Conservation (phyloP, 2,797 vertebrate species). For the Acanthis flammea region DNA sequence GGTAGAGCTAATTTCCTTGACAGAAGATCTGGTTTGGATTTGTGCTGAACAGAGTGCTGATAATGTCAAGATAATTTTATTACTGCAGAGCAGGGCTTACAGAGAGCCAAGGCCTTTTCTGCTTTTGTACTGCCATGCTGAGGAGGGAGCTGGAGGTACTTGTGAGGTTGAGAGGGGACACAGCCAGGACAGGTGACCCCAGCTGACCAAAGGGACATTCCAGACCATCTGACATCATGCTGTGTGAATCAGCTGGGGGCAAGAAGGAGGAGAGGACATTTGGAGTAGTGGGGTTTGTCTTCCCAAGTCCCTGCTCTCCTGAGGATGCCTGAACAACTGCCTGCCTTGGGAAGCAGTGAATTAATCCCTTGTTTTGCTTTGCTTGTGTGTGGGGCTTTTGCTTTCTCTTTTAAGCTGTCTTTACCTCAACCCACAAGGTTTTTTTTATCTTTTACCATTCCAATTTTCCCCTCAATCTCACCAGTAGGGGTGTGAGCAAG, state of each 20-base stretch:
- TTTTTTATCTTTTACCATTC: background rate
- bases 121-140: background rate
- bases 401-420: background rate
- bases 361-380: background rate
- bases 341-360: background rate
- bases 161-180: fast-evolving
- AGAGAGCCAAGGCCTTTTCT: background rate
- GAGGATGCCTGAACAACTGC: background rate
- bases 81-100: background rate
- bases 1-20: background rate
- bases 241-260: fast-evolving
- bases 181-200: background rate
- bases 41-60: background rate
- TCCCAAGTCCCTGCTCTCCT: background rate
- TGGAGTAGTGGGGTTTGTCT: background rate
- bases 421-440: background rate
- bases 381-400: background rate
- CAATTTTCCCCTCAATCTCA: background rate
- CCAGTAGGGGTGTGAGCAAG: fast-evolving
- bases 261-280: background rate
- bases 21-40: background rate
- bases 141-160: fast-evolving
- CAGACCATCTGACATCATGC: background rate
- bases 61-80: background rate
- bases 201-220: background rate